phyloP scores from a whole-genome alignment of 2,797 vertebrate species.

The Cirrhinus molitorella region DNA sequence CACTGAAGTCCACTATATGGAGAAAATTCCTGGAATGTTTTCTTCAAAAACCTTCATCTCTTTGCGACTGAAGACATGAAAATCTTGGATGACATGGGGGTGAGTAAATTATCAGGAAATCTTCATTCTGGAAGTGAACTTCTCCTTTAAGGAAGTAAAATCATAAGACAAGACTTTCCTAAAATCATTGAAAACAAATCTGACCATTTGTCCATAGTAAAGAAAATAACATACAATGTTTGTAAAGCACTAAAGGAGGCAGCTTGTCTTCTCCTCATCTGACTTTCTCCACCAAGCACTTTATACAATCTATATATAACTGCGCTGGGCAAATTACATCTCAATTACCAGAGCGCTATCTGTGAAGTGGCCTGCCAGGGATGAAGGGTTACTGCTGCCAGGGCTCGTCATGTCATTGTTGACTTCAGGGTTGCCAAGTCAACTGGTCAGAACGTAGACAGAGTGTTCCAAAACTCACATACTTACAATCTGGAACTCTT shows the following conservation, averaged over 20 bases:
- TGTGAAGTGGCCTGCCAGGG: slow-evolving; percentile 34
- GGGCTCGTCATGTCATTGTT: slow-evolving; percentile 1
- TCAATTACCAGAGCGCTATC: slow-evolving; percentile 37
- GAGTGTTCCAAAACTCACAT: slow-evolving; percentile 19
- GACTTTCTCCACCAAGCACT: slow-evolving; percentile 9
- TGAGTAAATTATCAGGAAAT: too few relatives aligned
- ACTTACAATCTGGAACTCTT: slow-evolving; percentile 30
- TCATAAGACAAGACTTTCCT: not conserved
- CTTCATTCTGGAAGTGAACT: too few relatives aligned
- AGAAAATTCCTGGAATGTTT: too few relatives aligned
- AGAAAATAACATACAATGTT: slow-evolving; percentile 7
- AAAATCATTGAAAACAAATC: not conserved
- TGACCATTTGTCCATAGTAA: slow-evolving; percentile 10
- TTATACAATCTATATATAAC: slow-evolving; percentile 36
- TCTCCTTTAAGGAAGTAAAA: not conserved
- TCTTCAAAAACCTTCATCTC: too few relatives aligned
- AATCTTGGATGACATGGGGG: too few relatives aligned
- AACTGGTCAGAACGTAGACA: slow-evolving; percentile 27
- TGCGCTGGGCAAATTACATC: slow-evolving; percentile 17
- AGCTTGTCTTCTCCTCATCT: slow-evolving; percentile 22
- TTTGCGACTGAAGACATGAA: too few relatives aligned
- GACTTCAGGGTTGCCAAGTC: slow-evolving; percentile 38
- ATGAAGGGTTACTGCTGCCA: slow-evolving; percentile 31
- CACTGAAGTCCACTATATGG: too few relatives aligned
- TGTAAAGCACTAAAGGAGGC: not conserved